phyloP scores from a whole-genome alignment of 2,113 vertebrate genomes.

The Ictidomys tridecemlineatus region DNA sequence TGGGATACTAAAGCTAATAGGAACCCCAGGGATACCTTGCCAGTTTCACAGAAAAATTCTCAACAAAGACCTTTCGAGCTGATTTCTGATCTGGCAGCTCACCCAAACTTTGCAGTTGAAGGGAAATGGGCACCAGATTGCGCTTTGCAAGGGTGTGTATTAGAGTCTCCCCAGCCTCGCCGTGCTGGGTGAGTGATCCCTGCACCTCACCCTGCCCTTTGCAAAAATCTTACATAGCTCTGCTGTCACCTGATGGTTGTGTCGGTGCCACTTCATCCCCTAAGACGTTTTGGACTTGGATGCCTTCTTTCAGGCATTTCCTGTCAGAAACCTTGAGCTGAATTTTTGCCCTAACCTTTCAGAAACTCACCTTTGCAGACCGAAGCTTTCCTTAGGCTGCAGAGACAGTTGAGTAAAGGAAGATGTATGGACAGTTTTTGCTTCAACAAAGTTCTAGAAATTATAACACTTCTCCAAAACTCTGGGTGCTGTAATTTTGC shows the following conservation, averaged over 20 bases:
- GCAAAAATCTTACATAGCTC: neutral
- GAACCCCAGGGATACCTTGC: neutral
- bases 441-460: neutral
- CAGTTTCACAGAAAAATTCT: neutral
- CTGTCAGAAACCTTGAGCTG: neutral
- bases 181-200: neutral
- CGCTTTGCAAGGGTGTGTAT: too few species aligned
- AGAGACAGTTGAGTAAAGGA: neutral
- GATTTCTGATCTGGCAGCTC: neutral
- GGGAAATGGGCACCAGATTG: neutral
- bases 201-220: rapidly evolving
- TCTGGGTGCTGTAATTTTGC: neutral
- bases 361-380: neutral
- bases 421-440: neutral
- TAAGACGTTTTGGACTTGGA: neutral
- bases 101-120: neutral
- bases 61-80: neutral
- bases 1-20: neutral
- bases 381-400: neutral
- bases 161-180: rapidly evolving
- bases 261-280: neutral
- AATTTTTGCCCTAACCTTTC: neutral
- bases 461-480: neutral
- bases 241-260: neutral
- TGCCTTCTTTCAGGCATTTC: neutral